Evolutionary conservation across 2,113 vertebrate genomes (phyloP).

Genomic region (Pseudorasbora parva): DNA sequence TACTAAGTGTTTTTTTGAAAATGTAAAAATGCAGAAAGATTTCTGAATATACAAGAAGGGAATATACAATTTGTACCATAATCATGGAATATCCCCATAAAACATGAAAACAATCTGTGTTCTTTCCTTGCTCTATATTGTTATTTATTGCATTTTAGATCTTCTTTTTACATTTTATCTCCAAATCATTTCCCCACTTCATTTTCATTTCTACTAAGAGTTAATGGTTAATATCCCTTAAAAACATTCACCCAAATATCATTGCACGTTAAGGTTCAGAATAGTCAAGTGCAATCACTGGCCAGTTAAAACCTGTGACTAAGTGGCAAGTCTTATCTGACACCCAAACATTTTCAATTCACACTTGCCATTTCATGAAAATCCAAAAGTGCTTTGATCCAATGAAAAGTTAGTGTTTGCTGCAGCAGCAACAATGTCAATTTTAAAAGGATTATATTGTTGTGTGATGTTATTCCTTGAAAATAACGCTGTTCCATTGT

Average conservation of each 20-base stretch:
- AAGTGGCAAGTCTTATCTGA: conserved; percentile 58
- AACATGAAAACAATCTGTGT: no score
- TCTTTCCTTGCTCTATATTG: background rate
- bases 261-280: conserved; percentile 49
- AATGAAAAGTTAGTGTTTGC: conserved; percentile 73
- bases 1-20: no score
- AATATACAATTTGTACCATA: no score
- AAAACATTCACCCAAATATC: conserved; percentile 62
- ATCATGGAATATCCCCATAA: no score
- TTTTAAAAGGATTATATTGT: conserved; percentile 68
- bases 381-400: conserved; percentile 56
- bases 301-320: conserved; percentile 66
- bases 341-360: conserved; percentile 62
- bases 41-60: no score
- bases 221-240: conserved; percentile 35
- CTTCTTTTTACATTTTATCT: background rate
- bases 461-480: conserved; percentile 60
- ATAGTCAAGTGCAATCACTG: conserved; percentile 61
- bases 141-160: background rate
- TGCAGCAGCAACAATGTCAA: conserved; percentile 58
- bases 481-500: conserved; percentile 66
- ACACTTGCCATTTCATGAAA: conserved; percentile 66
- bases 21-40: no score
- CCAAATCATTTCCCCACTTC: background rate
- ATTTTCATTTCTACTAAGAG: background rate